Conservation (phyloP, 2,797 vertebrate species). For the Tenualosa ilisha region DNA sequence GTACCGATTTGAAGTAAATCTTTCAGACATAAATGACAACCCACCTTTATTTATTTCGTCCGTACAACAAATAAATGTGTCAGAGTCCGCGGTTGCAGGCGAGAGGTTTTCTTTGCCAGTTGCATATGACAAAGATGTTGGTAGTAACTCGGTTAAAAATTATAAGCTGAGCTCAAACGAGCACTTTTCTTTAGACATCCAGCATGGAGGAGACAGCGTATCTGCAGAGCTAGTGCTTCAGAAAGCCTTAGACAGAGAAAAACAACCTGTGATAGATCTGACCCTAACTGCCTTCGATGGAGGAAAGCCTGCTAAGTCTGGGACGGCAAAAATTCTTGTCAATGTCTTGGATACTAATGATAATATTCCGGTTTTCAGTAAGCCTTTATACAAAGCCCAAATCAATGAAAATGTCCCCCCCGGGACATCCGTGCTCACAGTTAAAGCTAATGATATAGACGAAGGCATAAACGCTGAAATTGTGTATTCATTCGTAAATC, state of each 20-base stretch:
- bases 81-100: conserved; percentile 54
- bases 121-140: conserved; percentile 56
- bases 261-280: conserved; percentile 53
- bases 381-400: conserved; percentile 54
- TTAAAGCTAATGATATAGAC: conserved; percentile 60
- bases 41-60: conserved; percentile 46
- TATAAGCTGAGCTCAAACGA: conserved; percentile 60
- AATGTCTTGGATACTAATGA: conserved; percentile 62
- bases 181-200: conserved; percentile 55
- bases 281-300: conserved; percentile 65
- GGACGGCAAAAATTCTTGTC: conserved; percentile 11
- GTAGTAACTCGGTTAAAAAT: conserved; percentile 48
- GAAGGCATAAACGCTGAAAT: conserved; percentile 64
- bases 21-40: conserved; percentile 61
- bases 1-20: conserved; percentile 53
- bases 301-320: conserved; percentile 57
- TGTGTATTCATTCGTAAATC: conserved; percentile 46
- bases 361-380: conserved; percentile 57
- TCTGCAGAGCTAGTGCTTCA: conserved; percentile 64
- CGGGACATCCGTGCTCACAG: conserved; percentile 29
- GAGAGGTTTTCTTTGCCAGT: conserved; percentile 45
- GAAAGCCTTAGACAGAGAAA: conserved; percentile 68
- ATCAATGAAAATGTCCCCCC: conserved; percentile 52
- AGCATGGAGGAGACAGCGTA: conserved; percentile 46
- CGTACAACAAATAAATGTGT: conserved; percentile 49